phyloP scores from a whole-genome alignment of 2,797 vertebrate genomes.

The Crenichthys baileyi region DNA sequence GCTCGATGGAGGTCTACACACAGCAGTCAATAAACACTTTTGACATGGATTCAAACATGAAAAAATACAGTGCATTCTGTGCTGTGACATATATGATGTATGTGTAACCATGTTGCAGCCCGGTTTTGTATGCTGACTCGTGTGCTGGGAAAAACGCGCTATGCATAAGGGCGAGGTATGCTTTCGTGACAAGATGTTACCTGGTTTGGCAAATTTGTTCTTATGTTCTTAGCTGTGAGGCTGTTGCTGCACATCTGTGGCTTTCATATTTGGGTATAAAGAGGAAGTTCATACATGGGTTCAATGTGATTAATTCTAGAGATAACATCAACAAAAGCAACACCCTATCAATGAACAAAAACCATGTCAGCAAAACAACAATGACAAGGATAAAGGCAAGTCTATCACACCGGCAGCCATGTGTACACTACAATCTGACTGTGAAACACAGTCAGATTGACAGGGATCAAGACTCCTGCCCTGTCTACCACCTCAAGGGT shows the following conservation, averaged over 20 bases:
- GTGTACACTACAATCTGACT: neutral
- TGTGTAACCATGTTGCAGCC: neutral
- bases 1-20: neutral
- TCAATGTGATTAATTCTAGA: neutral
- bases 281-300: neutral
- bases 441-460: neutral
- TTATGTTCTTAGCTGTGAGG: neutral
- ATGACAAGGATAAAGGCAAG: neutral
- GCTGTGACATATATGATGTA: neutral
- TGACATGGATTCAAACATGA: too few relatives aligned
- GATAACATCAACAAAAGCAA: neutral
- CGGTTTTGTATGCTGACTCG: neutral
- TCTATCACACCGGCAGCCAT: neutral
- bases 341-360: neutral
- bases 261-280: neutral
- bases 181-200: neutral
- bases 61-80: neutral
- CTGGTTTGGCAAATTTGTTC: neutral
- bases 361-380: neutral
- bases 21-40: too few relatives aligned
- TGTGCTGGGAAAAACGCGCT: neutral
- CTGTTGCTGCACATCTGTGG: neutral
- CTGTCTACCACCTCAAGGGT: neutral
- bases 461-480: neutral
- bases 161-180: neutral